Percentiles rank a stretch among this genome's conserved stretches.
Evolutionary conservation across 2,797 vertebrate genomes (phyloP).

Genomic region (Takifugu rubripes): DNA sequence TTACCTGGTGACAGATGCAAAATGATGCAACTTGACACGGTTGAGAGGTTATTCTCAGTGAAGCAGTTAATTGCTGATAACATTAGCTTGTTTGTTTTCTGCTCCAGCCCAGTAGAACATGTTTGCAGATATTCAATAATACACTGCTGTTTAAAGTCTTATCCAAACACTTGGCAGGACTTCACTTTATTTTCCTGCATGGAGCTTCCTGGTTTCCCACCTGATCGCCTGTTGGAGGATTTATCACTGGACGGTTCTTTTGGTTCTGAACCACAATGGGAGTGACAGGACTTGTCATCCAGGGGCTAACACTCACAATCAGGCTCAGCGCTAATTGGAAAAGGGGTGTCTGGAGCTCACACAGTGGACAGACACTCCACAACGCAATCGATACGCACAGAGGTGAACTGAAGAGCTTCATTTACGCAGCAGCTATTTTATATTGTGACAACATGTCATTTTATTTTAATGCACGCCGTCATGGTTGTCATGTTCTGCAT

Average conservation of each 20-base stretch:
- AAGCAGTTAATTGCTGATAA: neutral
- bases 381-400: constrained; percentile 3
- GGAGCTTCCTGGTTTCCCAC: too few species aligned
- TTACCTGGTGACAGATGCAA: constrained; percentile 21
- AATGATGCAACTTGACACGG: constrained; percentile 11
- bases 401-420: neutral
- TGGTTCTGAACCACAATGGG: constrained; percentile 60
- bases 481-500: too few species aligned
- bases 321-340: constrained; percentile 20
- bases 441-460: too few species aligned
- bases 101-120: neutral
- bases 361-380: constrained; percentile 10
- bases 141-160: constrained; percentile 71
- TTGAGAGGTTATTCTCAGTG: neutral
- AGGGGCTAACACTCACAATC: constrained; percentile 15
- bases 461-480: too few species aligned
- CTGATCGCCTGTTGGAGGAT: constrained; percentile 43
- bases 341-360: constrained; percentile 31
- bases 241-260: constrained; percentile 58
- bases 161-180: constrained; percentile 46
- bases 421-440: constrained; percentile 2
- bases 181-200: constrained; percentile 30
- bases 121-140: neutral
- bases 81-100: neutral
- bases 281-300: constrained; percentile 67